Percentiles rank a stretch among this genome's conserved stretches.
phyloP scores from a whole-genome alignment of 2,888 invertebrate species.

The Leucophenga maculata region DNA sequence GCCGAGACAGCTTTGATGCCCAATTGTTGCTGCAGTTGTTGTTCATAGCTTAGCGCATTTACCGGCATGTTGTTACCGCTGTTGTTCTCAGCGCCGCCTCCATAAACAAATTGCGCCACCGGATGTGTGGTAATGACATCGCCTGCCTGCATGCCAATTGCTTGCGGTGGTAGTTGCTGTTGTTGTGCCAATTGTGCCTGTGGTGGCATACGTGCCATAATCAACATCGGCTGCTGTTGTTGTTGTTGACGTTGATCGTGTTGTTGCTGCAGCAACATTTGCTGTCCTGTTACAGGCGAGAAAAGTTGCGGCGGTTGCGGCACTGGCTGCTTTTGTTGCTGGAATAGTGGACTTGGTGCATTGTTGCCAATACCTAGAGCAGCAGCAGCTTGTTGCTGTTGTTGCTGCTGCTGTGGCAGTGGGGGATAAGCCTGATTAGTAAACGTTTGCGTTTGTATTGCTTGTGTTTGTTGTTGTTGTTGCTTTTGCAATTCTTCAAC shows the following conservation, averaged over 20 bases:
- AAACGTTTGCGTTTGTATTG: conserved; percentile 87
- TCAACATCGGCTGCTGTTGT: conserved; percentile 55
- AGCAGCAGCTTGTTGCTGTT: conserved; percentile 35
- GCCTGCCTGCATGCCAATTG: conserved; percentile 56
- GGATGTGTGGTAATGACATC: conserved; percentile 49
- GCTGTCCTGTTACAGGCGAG: conserved; percentile 51
- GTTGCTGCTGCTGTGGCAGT: conserved; percentile 53
- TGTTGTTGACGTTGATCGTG: conserved; percentile 45
- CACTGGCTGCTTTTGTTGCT: conserved; percentile 41
- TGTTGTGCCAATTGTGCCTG: conserved; percentile 38
- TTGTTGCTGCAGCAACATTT: conserved; percentile 45
- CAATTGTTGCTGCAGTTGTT: conserved; percentile 63
- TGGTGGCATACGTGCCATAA: conserved; percentile 59
- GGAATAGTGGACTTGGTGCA: conserved; percentile 49
- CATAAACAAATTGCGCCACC: conserved; percentile 49
- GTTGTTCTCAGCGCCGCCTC: conserved; percentile 43
- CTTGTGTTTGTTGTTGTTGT: conserved; percentile 64
- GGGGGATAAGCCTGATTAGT: conserved; percentile 85
- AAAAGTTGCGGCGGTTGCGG: conserved; percentile 51
- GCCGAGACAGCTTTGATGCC: conserved; percentile 40
- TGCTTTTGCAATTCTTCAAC: conserved; percentile 47
- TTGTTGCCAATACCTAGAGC: conserved; percentile 24
- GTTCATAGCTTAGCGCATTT: conserved; percentile 52
- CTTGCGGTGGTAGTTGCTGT: conserved; percentile 45
- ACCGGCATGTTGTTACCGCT: conserved; percentile 39